These are phyloP conservation scores for Clarias macrocephalus DNA, from an alignment of 2,113 vertebrate genomes.

Conservation along the genomic window DNA sequence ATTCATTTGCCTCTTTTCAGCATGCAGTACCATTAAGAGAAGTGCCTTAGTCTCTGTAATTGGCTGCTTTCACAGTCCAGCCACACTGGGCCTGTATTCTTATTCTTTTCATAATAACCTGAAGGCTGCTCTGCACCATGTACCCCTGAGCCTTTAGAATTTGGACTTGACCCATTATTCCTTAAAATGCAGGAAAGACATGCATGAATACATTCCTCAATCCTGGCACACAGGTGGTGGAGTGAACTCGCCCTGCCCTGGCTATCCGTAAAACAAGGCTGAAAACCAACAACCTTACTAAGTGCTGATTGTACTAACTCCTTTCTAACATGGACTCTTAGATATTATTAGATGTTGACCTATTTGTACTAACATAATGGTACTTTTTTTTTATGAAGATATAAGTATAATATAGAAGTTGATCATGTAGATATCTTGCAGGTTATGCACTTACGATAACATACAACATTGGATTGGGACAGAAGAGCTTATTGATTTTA, in stretches of 20 bases:
- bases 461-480: background rate
- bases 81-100: background rate
- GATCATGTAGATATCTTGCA: too few species aligned
- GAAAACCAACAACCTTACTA: background rate
- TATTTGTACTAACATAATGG: background rate
- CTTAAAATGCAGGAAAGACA: background rate
- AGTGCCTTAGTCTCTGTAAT: background rate
- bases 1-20: background rate
- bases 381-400: background rate
- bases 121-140: background rate
- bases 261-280: background rate
- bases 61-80: background rate
- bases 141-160: background rate
- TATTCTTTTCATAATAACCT: background rate
- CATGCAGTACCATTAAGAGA: background rate
- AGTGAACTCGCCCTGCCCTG: background rate
- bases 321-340: background rate
- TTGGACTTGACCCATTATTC: background rate
- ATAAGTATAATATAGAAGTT: background rate
- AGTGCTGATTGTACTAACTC: background rate
- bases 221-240: background rate
- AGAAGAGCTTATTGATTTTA: background rate
- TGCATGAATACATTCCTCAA: background rate
- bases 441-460: too few species aligned
- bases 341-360: background rate